Percentiles rank a stretch among this genome's conserved stretches.
Conservation (phyloP, 2,113 vertebrate species). For the Marmota monax region DNA sequence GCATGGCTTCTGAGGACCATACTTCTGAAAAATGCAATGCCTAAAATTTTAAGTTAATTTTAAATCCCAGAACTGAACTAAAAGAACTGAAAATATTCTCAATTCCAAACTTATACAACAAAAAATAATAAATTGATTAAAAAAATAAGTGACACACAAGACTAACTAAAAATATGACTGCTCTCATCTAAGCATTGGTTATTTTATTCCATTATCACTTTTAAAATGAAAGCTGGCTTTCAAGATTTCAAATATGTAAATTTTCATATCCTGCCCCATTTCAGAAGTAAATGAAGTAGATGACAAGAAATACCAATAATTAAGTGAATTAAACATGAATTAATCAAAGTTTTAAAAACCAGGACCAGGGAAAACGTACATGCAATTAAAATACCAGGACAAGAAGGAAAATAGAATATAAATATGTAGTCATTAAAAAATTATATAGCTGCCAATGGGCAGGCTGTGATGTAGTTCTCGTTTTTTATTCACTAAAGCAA, state of each 20-base stretch:
- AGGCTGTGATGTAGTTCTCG: background rate
- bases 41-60: background rate
- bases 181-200: background rate
- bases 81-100: conserved; percentile 18
- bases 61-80: background rate
- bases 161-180: background rate
- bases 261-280: conserved; percentile 33
- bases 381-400: conserved; percentile 6
- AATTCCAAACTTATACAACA: conserved; percentile 1
- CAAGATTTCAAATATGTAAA: conserved; percentile 4
- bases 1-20: background rate
- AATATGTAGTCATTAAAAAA: background rate
- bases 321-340: background rate
- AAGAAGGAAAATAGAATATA: conserved; percentile 30
- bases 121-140: conserved; percentile 37
- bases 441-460: background rate
- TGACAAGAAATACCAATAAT: conserved; percentile 5
- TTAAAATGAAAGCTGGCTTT: conserved; percentile 31
- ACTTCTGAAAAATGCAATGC: background rate
- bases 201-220: background rate
- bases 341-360: conserved; percentile 17
- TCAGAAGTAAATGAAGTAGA: conserved; percentile 26
- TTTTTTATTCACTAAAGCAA: background rate
- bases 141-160: background rate
- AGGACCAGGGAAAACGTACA: conserved; percentile 46